Evolutionary conservation across 2,888 invertebrate genomes (phyloP), one percentile per base, ranked within the genome.

Genomic region (Andrena praecox): DNA sequence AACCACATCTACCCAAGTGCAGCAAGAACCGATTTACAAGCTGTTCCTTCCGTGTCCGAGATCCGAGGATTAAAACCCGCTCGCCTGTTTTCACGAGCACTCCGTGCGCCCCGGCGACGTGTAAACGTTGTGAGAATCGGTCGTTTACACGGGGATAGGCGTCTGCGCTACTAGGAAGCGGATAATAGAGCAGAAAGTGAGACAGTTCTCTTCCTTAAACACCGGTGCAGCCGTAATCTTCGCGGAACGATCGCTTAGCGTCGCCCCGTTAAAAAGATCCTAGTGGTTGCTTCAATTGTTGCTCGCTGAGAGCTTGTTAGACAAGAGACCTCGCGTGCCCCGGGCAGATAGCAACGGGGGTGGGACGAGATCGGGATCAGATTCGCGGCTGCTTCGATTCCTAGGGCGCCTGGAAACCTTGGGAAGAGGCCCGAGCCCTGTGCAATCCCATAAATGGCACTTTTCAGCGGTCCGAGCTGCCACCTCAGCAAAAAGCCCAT

Each of bases 151-250:
- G 50, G 48, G 54, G 54, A 77, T 66, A 63, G 60, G 56, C 59
- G 77, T 80, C 42, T 73, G 77, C 76, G 50, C 20, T 50, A 54
- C 75, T 71, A 76, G 80, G 82, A 85, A 74, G 83, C 62, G 80
- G 76, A 81, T 82, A 87, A 87, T 85, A 77, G 85, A 75, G 64
- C 86, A 77, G 89, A 88, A 88, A 89, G 89, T 77, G 86, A 87
- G 85, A 88, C 85, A 77, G 76, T 84, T 71, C 81, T 77, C 78
- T 87, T 84, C 78, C 80, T 69, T 72, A 69, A 75, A 71, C 77
- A 60, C 27, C 35, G 56, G 67, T 66, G 67, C 12, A 12, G 27
- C 64, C 59, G 48, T 60, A 79, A 82, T 81, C 78, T 80, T 42
- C 64, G 16, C 33, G 77, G 59, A 82, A 84, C 79, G 82, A 88